Conservation (phyloP, 2,113 vertebrate genomes). For the Ammodramus savannarum region DNA sequence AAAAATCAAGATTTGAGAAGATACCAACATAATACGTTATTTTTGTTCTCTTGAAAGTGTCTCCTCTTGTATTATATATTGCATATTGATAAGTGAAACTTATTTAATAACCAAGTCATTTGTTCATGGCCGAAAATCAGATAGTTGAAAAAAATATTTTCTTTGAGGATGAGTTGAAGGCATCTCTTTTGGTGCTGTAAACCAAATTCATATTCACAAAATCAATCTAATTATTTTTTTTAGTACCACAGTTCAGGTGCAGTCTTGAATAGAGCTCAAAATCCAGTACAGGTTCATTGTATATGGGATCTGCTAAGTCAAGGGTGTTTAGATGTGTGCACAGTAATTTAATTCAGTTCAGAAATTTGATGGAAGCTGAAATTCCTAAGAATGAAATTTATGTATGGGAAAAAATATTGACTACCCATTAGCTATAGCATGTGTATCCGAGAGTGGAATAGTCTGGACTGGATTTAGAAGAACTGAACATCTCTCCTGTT, state of each 20-base stretch:
- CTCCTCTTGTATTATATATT: neutral
- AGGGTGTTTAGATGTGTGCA: neutral
- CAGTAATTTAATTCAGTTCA: neutral
- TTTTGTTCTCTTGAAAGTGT: neutral
- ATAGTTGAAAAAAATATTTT: neutral
- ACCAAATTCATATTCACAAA: neutral
- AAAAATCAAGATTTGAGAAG: neutral
- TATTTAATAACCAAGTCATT: neutral
- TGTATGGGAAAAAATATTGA: neutral
- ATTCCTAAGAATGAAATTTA: neutral
- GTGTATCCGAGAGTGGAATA: neutral
- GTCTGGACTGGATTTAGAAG: neutral
- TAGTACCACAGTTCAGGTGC: rapidly evolving
- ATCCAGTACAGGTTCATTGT: neutral
- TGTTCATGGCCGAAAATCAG: neutral
- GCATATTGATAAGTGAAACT: neutral
- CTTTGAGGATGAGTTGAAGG: neutral
- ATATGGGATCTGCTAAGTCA: neutral
- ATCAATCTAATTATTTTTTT: neutral
- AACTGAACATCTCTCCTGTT: neutral
- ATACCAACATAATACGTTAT: neutral
- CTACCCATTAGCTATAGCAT: neutral
- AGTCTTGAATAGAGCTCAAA: neutral
- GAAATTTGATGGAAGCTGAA: neutral
- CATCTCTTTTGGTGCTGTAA: neutral